A percentile compares a stretch with the other conserved stretches of the same genome.
These are phyloP conservation scores for Cassiopea xamachana DNA, from an alignment of 30 jellyfish, hydroid and myxozoan genomes.

Conservation along the genomic window DNA sequence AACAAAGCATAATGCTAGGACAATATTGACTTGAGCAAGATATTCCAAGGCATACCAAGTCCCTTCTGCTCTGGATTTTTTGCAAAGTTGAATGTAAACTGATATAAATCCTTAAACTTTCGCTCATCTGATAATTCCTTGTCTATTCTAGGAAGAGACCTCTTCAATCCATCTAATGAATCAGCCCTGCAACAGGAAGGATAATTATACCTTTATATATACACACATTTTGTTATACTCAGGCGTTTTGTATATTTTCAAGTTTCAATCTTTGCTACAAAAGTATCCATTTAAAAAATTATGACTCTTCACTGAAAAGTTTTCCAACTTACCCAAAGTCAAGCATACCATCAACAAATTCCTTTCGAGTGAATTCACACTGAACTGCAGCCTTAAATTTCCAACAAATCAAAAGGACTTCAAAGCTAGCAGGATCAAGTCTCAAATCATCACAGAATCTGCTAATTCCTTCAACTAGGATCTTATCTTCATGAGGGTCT, in stretches of 20 bases:
- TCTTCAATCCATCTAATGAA: constrained; percentile 80
- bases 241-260: too few relatives aligned
- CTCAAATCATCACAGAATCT: constrained; percentile 93
- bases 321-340: constrained; percentile 78
- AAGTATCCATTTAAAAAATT: too few relatives aligned
- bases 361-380: constrained; percentile 97
- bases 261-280: too few relatives aligned
- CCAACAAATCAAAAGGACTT: constrained; percentile 93
- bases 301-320: background rate
- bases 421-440: constrained; percentile 97
- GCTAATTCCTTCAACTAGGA: constrained; percentile 94
- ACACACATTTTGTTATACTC: too few relatives aligned
- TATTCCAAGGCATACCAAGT: constrained; percentile 68
- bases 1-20: too few relatives aligned
- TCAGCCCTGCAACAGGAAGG: constrained; percentile 65
- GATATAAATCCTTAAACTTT: constrained; percentile 92
- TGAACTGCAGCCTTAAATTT: constrained; percentile 96
- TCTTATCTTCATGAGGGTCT: constrained; percentile 97
- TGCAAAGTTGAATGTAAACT: constrained; percentile 94
- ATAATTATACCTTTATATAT: too few relatives aligned
- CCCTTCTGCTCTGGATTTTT: constrained; percentile 95
- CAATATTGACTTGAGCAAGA: background rate
- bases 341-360: constrained; percentile 92
- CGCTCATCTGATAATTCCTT: constrained; percentile 78
- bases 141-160: constrained; percentile 80